Evolutionary conservation across 2,113 vertebrate species (phyloP), one percentile per base, ranked within the genome.

Genomic region (Holacanthus passer): DNA sequence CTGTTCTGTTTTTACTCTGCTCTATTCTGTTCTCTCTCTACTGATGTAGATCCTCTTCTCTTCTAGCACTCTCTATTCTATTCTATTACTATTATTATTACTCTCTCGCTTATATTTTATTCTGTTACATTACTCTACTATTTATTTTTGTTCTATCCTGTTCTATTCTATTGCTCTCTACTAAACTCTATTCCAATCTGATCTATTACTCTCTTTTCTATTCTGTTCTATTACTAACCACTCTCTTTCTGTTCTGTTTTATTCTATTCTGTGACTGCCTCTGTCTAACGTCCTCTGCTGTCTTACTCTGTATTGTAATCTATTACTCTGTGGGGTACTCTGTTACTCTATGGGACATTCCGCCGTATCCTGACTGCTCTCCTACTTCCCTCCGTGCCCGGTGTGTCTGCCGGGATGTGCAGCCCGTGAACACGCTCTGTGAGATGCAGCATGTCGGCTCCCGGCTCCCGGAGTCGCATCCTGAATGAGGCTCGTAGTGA

Each of bases 401-500:
- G n/a, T n/a, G n/a, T n/a, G n/a, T n/a, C n/a, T n/a, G n/a, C n/a
- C n/a, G n/a, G n/a, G n/a, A n/a, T n/a, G n/a, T n/a, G n/a, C n/a
- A n/a, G n/a, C n/a, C n/a, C n/a, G n/a, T 58, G 71, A 76, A 76
- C 84, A 83, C 65, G 65, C 78, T 83, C 82, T 55, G 85, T 82
- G 91, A 92, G 88, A 91, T 91, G 91, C 92, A 92, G 91, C 88
- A 90, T 87, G 89, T 60, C 87, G 67, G 64, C 82, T 93, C 90
- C 84, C 87, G 79, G n/a, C n/a, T n/a, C n/a, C n/a, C n/a, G n/a
- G n/a, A n/a, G n/a, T n/a, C 91, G 89, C 91, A 94, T 91, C 83
- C 85, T 91, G 86, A 92, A 91, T 93, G 87, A 93, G 92, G 88
- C 79, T 84, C 19, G 81, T 90, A 77, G 92, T 96, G 96, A 96